Evolutionary conservation across 1,140 invertebrate species (phyloP), one percentile per base, ranked within the genome.

Genomic region (Trichogramma pretiosum): DNA sequence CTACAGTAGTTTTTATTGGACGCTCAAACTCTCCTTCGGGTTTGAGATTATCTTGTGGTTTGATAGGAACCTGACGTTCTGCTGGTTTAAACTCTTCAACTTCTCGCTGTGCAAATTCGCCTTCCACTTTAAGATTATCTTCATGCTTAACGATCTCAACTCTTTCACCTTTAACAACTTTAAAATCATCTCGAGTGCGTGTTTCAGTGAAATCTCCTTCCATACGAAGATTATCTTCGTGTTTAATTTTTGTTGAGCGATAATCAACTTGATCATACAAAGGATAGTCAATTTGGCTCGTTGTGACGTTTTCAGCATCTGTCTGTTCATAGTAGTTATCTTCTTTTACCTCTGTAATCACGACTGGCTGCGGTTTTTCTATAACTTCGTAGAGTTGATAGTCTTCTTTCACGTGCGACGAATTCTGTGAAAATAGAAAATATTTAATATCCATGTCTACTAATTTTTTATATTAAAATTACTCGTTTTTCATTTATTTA

Each of bases 141-240:
- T 11, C 19, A 2, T 54, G 59, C 35, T 50, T 55, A n/a, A 56
- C 55, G 7, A 55, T 52, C 38, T 28, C 55, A 36, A 51, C 38
- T 46, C 50, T 53, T 44, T 62, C 56, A 14, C 40, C 56, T 16
- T 43, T 44, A 69, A 30, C 54, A 61, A 70, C 0, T 41, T 24
- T 21, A 17, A 49, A 52, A 11, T 38, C 17, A 3, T 50, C 53
- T 43, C 73, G 61, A 17, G 62, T 77, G 11, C 62, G 68, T 2
- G 75, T 65, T 3, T 74, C 62, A 54, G 81, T 73, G 57, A 81
- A 80, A 45, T 76, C 73, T 48, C 79, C 82, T 65, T 83, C 81
- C 0, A 75, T 68, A 56, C 67, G 73, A 1, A 81, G 57, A 59
- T 80, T 81, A 57, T 80, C 77, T 8, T 37, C 16, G 0, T 38